Base-by-base conservation (phyloP, 2,888 invertebrate genomes). In the Pegoplata infirma region DNA sequence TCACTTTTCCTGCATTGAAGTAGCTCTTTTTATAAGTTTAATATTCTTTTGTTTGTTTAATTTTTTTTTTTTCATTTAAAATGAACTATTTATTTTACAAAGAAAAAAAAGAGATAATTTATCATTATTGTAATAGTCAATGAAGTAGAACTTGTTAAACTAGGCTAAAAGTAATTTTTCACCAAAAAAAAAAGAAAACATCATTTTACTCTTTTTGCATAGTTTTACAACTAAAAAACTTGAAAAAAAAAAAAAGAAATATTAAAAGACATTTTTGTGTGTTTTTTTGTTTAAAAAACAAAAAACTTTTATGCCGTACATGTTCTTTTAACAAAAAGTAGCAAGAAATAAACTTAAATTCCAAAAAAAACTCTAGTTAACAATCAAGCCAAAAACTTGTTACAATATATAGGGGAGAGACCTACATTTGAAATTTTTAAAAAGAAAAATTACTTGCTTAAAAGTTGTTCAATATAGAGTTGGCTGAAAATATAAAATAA, bases 91-190 rank as follows among this genome's bases (percentile, higher is more conserved):
- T 32, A 5, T 55, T 46, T 6, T 16, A 40, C 10, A 10, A 23
- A 3, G 12, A 64, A 21, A 5, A 23, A 23, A 23, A 44, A 40
- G 32, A 49, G 49, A 79, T 67, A 79, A 75, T 67, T 79, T 79
- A 79, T 75, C 61, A 75, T 71, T 79, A 75, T 79, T 75, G 49
- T 66, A 79, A 75, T 56, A 79, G 56, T 61, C 69, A 79, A 75
- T 79, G 75, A 75, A 79, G 79, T 79, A 46, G 71, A 79, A 75
- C 75, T 71, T 79, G 75, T 75, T 67, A 36, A 79, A 79, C 75
- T 79, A 75, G 79, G 75, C 71, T 75, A 79, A 79, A 79, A 75
- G 66, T 75, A 71, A 75, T 79, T 79, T 74, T 69, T 64, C 74
- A 58, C 51, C 28, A 66, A 75, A 53, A 17, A 19, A 58, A 21